Base-by-base conservation (phyloP, 2,113 vertebrate genomes). In the Polypterus bichir region DNA sequence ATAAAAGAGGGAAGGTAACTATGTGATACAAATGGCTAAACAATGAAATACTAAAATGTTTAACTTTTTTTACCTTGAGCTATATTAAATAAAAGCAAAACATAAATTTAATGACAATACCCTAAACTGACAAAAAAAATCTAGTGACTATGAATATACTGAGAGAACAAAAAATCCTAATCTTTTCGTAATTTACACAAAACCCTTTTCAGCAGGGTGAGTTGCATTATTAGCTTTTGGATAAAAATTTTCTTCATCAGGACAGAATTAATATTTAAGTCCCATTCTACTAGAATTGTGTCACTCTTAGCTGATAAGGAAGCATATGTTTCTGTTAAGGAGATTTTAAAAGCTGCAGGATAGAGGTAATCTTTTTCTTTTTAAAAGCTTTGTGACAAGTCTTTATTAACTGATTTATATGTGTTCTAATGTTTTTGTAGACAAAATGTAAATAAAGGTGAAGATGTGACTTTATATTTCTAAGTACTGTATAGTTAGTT, bases 121-220 rank as follows among this genome's bases (percentile, higher is more conserved):
- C 27, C 27, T 27, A 27, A 27, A 27, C 27, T 27, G 27, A 27
- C 27, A 27, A 27, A 27, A 27, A 27, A 27, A 27, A 27, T 27
- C 2, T 27, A n/a, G 27, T 27, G 27, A 27, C 27, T 27, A 27
- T 27, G 27, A 27, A 82, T 80, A 81, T 79, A 81, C 77, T 80
- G 66, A 75, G 63, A 68, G 55, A 46, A 57, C 68, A 73, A 77
- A 69, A 78, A 78, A 27, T 27, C 27, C 72, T 82, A 81, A 84
- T 87, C 81, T 84, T 77, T 79, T 70, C 70, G 77, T 82, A 76
- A 83, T 84, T 84, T 82, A 82, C 80, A 83, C 79, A 83, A 81
- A 84, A 77, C 76, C 73, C 74, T 81, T 82, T 79, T 76, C 76
- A 65, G 64, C 64, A 59, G 55, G 72, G 76, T 79, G 76, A 83